Evolutionary conservation across 2,888 invertebrate genomes (phyloP).

Genomic region (Cylindroiulus punctatus): DNA sequence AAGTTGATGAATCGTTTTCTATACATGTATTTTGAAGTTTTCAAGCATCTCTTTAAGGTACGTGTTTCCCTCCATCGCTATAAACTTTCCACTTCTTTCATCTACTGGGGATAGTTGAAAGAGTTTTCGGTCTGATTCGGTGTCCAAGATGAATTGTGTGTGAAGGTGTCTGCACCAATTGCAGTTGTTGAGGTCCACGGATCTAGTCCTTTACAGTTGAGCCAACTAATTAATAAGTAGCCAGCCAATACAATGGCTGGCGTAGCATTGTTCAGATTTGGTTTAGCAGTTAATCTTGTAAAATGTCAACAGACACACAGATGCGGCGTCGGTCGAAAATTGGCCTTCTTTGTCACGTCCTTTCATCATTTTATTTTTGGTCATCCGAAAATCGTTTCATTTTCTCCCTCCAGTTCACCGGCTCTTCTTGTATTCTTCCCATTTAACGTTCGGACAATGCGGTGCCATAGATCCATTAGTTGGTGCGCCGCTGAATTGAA

Average conservation of each 20-base stretch:
- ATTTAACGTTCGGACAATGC: constrained; percentile 45
- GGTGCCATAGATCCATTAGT: constrained; percentile 45
- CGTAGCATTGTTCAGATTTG: constrained; percentile 30
- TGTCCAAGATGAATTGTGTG: background rate
- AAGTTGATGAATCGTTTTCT: background rate
- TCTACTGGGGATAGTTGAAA: background rate
- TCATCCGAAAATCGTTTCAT: constrained; percentile 43
- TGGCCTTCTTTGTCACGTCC: constrained; percentile 45
- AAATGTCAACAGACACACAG: constrained; percentile 33
- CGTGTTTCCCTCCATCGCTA: background rate
- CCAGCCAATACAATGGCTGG: constrained; percentile 1
- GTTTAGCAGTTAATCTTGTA: constrained; percentile 45
- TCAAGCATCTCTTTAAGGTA: background rate
- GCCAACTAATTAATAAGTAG: constrained; percentile 45
- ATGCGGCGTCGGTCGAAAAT: constrained; percentile 37
- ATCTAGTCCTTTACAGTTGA: constrained; percentile 43
- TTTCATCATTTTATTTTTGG: constrained; percentile 45
- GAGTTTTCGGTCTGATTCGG: background rate
- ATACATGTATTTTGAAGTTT: background rate
- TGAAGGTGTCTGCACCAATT: background rate
- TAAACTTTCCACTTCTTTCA: background rate
- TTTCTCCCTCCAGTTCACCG: constrained; percentile 15
- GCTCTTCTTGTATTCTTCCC: constrained; percentile 23
- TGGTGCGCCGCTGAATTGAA: background rate
- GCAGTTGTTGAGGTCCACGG: background rate